phyloP scores from a whole-genome alignment of 1,140 invertebrate genomes.

The Lordiphosa mommai region DNA sequence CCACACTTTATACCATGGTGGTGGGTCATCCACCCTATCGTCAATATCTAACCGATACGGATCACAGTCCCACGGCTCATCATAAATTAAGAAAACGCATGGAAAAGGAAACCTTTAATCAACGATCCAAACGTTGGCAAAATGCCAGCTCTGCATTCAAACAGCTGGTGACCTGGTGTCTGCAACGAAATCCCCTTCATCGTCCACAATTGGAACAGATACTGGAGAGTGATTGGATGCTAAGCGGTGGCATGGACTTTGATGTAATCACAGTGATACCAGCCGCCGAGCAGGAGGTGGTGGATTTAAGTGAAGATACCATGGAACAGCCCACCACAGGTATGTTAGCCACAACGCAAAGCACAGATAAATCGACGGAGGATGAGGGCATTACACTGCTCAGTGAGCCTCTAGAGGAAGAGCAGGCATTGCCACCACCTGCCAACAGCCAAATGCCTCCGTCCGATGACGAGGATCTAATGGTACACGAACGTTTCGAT shows the following conservation, averaged over 20 bases:
- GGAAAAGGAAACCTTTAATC: constrained; percentile 49
- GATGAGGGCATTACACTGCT: constrained; percentile 7
- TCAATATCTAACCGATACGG: constrained; percentile 55
- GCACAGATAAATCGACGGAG: not conserved
- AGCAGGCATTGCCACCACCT: not conserved
- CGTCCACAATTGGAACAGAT: constrained; percentile 86
- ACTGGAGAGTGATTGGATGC: constrained; percentile 85
- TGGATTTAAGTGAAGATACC: constrained; percentile 52
- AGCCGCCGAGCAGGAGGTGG: constrained; percentile 26
- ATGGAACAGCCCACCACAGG: constrained; percentile 21
- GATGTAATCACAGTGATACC: constrained; percentile 39
- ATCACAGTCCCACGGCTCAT: constrained; percentile 29
- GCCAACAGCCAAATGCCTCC: not conserved
- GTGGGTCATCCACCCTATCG: constrained; percentile 88
- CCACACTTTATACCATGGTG: constrained; percentile 93
- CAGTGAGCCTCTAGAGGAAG: not conserved
- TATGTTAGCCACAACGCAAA: not conserved
- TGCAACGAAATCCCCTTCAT: constrained; percentile 88
- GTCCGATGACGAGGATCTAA: constrained; percentile 19
- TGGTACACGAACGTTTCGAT: constrained; percentile 14
- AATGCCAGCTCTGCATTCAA: constrained; percentile 87
- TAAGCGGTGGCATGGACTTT: constrained; percentile 7
- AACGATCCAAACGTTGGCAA: constrained; percentile 83
- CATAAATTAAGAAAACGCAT: constrained; percentile 49
- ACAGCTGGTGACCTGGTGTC: constrained; percentile 86